These are phyloP conservation scores for Dreissena polymorpha DNA, from an alignment of 1,140 invertebrate genomes.

Conservation along the genomic window DNA sequence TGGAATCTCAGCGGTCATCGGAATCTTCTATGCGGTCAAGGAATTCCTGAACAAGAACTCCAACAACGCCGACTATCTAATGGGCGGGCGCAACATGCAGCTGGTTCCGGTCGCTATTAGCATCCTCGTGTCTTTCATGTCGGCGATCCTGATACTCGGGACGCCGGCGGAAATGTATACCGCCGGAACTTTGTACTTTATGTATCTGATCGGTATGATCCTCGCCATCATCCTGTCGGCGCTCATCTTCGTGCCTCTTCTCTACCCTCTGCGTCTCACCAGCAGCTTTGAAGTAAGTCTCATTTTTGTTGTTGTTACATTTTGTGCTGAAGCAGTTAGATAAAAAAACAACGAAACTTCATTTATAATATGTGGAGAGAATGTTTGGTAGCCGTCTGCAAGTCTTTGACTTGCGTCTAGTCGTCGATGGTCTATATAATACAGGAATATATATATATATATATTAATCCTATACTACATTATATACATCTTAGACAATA, in stretches of 20 bases:
- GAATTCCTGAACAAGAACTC: slow-evolving; percentile 85
- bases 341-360: too few relatives aligned
- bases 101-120: slow-evolving; percentile 81
- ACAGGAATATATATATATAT: too few relatives aligned
- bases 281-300: slow-evolving; percentile 72
- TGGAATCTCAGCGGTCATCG: slow-evolving; percentile 83
- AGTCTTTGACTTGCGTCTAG: too few relatives aligned
- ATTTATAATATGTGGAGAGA: too few relatives aligned
- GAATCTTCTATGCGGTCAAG: slow-evolving; percentile 90
- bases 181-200: slow-evolving; percentile 71
- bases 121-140: slow-evolving; percentile 78
- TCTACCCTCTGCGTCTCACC: slow-evolving; percentile 72
- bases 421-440: too few relatives aligned
- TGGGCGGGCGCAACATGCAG: slow-evolving; percentile 88
- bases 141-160: slow-evolving; percentile 80
- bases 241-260: slow-evolving; percentile 67
- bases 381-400: too few relatives aligned
- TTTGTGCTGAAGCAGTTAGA: too few relatives aligned
- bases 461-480: too few relatives aligned
- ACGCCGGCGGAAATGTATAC: slow-evolving; percentile 76
- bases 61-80: slow-evolving; percentile 88
- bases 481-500: too few relatives aligned
- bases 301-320: neutral
- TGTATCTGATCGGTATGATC: slow-evolving; percentile 66
- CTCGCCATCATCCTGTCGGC: slow-evolving; percentile 63